A percentile compares a stretch with the other conserved stretches of the same genome.
phyloP scores from a whole-genome alignment of 2,888 invertebrate species.

The Chloroclysta siterata region DNA sequence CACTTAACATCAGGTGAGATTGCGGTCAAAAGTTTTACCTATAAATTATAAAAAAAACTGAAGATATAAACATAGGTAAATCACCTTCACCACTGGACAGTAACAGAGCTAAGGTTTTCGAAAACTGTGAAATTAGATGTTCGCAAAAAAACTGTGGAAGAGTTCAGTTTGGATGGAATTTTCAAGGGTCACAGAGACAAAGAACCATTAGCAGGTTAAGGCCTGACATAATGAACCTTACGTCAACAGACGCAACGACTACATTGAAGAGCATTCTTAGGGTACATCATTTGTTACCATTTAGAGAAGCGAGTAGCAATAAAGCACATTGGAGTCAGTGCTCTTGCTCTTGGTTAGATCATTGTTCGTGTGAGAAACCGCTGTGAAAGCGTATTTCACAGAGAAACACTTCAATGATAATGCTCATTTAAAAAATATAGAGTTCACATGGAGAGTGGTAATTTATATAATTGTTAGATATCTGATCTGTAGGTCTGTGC shows the following conservation, averaged over 20 bases:
- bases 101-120: no score
- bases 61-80: no score
- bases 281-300: conserved; percentile 5
- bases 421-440: conserved; percentile 55
- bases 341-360: conserved; percentile 63
- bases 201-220: no score
- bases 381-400: conserved; percentile 80
- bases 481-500: conserved; percentile 40
- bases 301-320: conserved; percentile 29
- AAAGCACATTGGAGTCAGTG: conserved; percentile 51
- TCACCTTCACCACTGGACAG: no score
- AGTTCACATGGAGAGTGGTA: conserved; percentile 55
- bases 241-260: not conserved
- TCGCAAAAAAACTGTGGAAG: no score
- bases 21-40: no score
- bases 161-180: no score
- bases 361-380: conserved; percentile 75
- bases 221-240: not conserved
- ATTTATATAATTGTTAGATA: conserved; percentile 52
- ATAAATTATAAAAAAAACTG: no score
- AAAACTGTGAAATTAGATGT: no score
- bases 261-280: not conserved
- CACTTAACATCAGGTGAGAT: no score
- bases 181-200: no score
- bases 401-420: conserved; percentile 56